Evolutionary conservation across 2,888 invertebrate species (phyloP).

Genomic region (Odontocolon sp.): DNA sequence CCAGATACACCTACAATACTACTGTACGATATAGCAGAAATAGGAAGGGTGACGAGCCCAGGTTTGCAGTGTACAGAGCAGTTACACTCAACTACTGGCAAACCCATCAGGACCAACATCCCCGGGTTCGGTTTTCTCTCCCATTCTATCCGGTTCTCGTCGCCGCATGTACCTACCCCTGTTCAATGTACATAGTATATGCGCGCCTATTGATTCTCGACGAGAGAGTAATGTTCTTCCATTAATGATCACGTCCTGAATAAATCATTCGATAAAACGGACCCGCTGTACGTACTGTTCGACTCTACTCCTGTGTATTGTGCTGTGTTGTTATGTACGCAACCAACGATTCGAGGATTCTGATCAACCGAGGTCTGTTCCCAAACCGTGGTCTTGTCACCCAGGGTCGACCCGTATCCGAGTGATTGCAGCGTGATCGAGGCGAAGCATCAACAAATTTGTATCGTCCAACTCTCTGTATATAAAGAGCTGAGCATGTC

Average conservation of each 20-base stretch:
- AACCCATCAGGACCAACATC: slow-evolving; percentile 17
- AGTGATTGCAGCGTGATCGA: neutral
- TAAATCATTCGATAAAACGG: slow-evolving; percentile 79
- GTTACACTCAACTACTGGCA: slow-evolving; percentile 43
- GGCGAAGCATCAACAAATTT: slow-evolving; percentile 69
- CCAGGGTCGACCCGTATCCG: slow-evolving; percentile 8
- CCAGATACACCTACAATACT: neutral
- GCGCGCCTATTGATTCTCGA: slow-evolving; percentile 77
- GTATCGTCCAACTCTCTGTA: slow-evolving; percentile 45
- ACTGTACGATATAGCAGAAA: neutral
- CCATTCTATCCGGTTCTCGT: slow-evolving; percentile 42
- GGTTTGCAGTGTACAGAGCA: slow-evolving; percentile 30
- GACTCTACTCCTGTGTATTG: neutral
- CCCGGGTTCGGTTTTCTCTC: slow-evolving; percentile 31
- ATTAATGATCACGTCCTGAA: slow-evolving; percentile 79
- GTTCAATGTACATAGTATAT: slow-evolving; percentile 14
- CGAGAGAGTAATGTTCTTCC: slow-evolving; percentile 78
- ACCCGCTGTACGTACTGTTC: slow-evolving; percentile 65
- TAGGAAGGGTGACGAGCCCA: slow-evolving; percentile 35
- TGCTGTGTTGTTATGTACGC: slow-evolving; percentile 11
- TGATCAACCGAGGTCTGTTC: slow-evolving; percentile 55
- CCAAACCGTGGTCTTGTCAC: slow-evolving; percentile 63
- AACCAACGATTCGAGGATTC: slow-evolving; percentile 1
- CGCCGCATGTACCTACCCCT: slow-evolving; percentile 57
- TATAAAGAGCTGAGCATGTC: too few relatives aligned